phyloP scores from a whole-genome alignment of 2,797 vertebrate species.

The Podarcis lilfordi region DNA sequence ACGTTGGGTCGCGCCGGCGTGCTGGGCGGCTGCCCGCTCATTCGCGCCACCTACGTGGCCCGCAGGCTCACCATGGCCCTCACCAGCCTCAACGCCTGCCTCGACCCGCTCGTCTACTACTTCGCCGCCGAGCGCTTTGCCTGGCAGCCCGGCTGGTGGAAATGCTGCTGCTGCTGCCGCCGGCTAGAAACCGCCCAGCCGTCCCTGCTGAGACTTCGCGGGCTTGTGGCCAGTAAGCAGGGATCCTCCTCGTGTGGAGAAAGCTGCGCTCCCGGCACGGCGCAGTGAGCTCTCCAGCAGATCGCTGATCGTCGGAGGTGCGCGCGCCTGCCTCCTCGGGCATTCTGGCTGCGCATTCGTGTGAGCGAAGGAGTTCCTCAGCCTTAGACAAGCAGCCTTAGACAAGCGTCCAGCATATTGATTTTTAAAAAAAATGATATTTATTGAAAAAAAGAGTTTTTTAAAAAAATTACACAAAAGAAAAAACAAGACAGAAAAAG shows the following conservation, averaged over 20 bases:
- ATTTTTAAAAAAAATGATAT: too few relatives aligned
- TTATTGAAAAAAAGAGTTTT: too few relatives aligned
- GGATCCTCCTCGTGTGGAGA: not conserved
- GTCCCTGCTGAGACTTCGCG: not conserved
- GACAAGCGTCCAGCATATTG: too few relatives aligned
- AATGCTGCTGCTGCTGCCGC: not conserved
- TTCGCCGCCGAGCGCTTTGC: conserved; percentile 41
- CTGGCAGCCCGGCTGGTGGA: not conserved
- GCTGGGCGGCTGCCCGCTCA: conserved; percentile 29
- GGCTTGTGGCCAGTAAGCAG: not conserved
- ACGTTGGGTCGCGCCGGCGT: conserved; percentile 32
- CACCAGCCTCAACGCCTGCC: conserved; percentile 55
- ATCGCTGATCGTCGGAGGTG: too few relatives aligned
- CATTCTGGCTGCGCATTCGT: not conserved
- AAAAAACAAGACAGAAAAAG: too few relatives aligned
- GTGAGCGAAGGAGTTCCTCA: too few relatives aligned
- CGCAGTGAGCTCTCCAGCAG: not conserved
- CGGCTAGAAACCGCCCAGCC: not conserved
- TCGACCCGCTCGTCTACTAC: conserved; percentile 58
- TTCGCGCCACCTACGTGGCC: conserved; percentile 47
- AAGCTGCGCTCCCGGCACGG: rapidly evolving
- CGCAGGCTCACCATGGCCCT: conserved; percentile 56
- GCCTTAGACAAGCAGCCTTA: too few relatives aligned
- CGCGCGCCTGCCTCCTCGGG: too few relatives aligned
- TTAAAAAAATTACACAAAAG: too few relatives aligned